Evolutionary conservation across 2,888 invertebrate genomes (phyloP).

Genomic region (Diarsia brunnea): DNA sequence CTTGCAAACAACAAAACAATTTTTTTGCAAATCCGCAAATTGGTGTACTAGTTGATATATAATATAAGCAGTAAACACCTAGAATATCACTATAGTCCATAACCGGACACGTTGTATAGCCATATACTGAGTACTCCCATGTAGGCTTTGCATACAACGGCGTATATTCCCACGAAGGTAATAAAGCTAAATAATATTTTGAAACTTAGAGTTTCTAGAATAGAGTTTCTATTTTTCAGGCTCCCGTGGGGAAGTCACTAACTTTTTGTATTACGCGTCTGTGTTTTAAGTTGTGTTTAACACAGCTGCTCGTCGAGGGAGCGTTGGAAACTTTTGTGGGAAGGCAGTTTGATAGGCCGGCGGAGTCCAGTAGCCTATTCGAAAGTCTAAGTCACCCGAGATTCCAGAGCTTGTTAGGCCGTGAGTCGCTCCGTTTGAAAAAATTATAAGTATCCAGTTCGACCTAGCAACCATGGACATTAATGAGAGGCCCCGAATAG

Average conservation of each 20-base stretch:
- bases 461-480: constrained; percentile 64
- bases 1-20: no score
- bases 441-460: constrained; percentile 79
- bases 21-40: not conserved
- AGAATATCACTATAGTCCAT: not conserved
- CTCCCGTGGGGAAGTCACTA: constrained; percentile 69
- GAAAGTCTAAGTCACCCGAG: constrained; percentile 12
- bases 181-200: constrained; percentile 67
- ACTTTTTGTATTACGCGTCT: constrained; percentile 79
- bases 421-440: constrained; percentile 79
- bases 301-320: constrained; percentile 78
- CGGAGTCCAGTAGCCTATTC: constrained; percentile 53
- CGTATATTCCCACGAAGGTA: constrained; percentile 48
- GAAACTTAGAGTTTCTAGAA: constrained; percentile 54
- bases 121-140: not conserved
- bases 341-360: constrained; percentile 75
- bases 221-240: constrained; percentile 64
- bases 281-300: constrained; percentile 79
- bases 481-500: constrained; percentile 69
- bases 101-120: not conserved
- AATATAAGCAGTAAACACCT: not conserved
- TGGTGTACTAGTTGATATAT: no score
- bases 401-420: constrained; percentile 76
- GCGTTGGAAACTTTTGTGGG: constrained; percentile 81
- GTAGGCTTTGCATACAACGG: constrained; percentile 29